These are phyloP conservation scores for Anableps anableps DNA, from an alignment of 2,797 vertebrate genomes.

Conservation along the genomic window DNA sequence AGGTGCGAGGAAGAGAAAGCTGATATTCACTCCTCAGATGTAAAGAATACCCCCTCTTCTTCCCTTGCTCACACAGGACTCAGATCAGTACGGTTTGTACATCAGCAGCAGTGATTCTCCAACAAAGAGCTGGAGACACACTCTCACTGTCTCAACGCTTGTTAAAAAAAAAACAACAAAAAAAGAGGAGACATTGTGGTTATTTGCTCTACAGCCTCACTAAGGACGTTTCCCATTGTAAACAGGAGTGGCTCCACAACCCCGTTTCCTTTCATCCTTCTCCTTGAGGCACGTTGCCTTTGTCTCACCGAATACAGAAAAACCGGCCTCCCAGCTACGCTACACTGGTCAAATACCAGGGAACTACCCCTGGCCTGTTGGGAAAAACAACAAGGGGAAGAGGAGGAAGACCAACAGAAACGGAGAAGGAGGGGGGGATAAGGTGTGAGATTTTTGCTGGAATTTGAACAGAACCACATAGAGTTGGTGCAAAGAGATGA, in stretches of 20 bases:
- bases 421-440: constrained; percentile 32
- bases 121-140: constrained; percentile 49
- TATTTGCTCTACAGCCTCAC: constrained; percentile 78
- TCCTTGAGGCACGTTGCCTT: constrained; percentile 72
- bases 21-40: constrained; percentile 24
- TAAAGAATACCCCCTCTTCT: constrained; percentile 20
- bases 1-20: constrained; percentile 54
- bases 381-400: constrained; percentile 60
- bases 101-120: constrained; percentile 20
- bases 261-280: constrained; percentile 75
- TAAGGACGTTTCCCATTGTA: constrained; percentile 79
- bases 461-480: constrained; percentile 10
- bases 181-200: constrained; percentile 63
- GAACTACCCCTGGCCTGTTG: constrained; percentile 73
- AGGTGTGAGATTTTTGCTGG: constrained; percentile 38
- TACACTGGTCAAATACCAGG: constrained; percentile 70
- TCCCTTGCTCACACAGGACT: background rate
- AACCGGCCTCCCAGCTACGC: constrained; percentile 61
- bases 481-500: constrained; percentile 39
- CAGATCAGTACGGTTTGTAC: constrained; percentile 5
- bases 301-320: constrained; percentile 76
- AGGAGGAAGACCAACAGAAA: constrained; percentile 35
- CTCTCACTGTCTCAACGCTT: constrained; percentile 51
- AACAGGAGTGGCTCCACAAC: constrained; percentile 76
- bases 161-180: constrained; percentile 51